Percentiles rank a stretch among this genome's conserved stretches.
Conservation (phyloP, 2,888 invertebrate species). For the Cyaniris semiargus region DNA sequence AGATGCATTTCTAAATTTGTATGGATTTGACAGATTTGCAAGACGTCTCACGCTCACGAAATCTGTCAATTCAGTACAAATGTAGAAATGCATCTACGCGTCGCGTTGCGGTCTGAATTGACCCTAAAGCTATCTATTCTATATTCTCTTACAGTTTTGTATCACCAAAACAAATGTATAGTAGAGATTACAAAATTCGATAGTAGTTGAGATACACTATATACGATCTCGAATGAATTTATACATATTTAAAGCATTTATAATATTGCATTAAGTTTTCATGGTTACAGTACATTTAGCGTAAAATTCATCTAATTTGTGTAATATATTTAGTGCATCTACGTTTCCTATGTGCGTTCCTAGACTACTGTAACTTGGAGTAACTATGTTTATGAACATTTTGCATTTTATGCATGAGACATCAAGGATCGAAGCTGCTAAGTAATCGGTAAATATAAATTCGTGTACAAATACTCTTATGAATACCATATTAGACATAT, state of each 20-base stretch:
- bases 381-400: conserved; percentile 23
- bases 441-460: conserved; percentile 28
- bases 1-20: too few relatives aligned
- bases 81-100: too few relatives aligned
- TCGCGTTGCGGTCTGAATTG: too few relatives aligned
- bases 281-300: conserved; percentile 6
- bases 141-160: conserved; percentile 19
- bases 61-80: too few relatives aligned
- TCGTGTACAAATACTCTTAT: conserved; percentile 32
- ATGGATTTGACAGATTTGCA: too few relatives aligned
- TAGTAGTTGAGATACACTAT: conserved; percentile 23
- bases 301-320: conserved; percentile 8
- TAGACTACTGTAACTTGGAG: conserved; percentile 4
- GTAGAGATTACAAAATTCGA: conserved; percentile 31
- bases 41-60: too few relatives aligned
- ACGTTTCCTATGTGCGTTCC: conserved; percentile 26
- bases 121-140: conserved; percentile 15
- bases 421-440: conserved; percentile 3
- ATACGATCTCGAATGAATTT: conserved; percentile 20
- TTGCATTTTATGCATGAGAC: conserved; percentile 22
- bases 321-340: conserved; percentile 23
- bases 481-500: conserved; percentile 37
- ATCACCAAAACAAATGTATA: conserved; percentile 28
- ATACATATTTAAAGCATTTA: conserved; percentile 34
- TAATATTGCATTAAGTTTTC: conserved; percentile 33